Evolutionary conservation across 2,113 vertebrate species (phyloP), one percentile per base, ranked within the genome.

Genomic region (Symphodus melops): DNA sequence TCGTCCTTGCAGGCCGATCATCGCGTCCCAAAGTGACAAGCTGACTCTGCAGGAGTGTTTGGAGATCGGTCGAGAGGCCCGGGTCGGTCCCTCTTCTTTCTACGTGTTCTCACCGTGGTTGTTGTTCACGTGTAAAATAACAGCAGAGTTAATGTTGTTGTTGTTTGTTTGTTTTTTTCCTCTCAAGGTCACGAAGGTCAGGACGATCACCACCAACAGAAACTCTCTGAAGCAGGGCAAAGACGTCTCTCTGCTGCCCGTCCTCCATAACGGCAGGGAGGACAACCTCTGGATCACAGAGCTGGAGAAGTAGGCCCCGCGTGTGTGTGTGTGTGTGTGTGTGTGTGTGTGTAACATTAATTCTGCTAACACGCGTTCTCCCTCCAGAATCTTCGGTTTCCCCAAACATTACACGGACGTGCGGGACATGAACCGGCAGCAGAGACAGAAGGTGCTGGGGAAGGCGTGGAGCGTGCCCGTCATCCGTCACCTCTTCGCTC

Each of bases 401-500:
- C 98, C 98, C 2, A 95, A 95, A 58, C 96, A 97, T 87, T 98
- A 97, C 93, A 96, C 96, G 0, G 98, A 98, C 0, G 94, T 97
- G 58, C 94, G 94, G 90, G 96, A 92, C 91, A 94, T 97, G 75
- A 89, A 94, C 56, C 94, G 96, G 0, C 86, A 92, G 1, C 92
- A 97, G 91, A 93, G 97, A 60, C 96, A 97, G 92, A 98, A 95
- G 93, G 94, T 97, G 37, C 92, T 98, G 8, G 96, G 95, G 5
- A 93, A 94, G 51, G 95, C 97, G 0, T 99, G 98, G 98, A 98
- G 95, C 0, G 94, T 98, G 14, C 97, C 97, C 0, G 95, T 98
- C 79, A 96, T 99, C 89, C 94, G 94, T 44, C 97, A 98, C 89
- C 95, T 99, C 68, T 96, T 99, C 8, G 96, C 97, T 42, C 97